phyloP scores from a whole-genome alignment of 2,797 vertebrate species.

The Coendou prehensilis region DNA sequence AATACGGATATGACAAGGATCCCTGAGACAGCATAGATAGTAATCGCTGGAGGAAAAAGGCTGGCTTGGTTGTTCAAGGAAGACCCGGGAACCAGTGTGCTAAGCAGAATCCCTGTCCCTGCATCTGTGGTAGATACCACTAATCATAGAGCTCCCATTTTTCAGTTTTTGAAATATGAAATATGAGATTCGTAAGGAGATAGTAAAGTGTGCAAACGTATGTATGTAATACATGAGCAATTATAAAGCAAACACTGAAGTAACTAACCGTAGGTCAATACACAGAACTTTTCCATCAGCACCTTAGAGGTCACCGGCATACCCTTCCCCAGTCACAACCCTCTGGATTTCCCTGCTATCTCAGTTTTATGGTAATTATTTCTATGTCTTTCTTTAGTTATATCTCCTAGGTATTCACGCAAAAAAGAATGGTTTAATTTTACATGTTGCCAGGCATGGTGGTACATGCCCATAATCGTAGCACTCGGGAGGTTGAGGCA shows the following conservation, averaged over 20 bases:
- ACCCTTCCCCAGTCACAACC: background rate
- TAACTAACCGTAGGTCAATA: background rate
- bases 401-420: background rate
- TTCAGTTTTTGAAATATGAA: slow-evolving; percentile 26
- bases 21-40: background rate
- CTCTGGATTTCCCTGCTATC: background rate
- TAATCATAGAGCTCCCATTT: background rate
- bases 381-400: slow-evolving; percentile 37
- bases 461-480: background rate
- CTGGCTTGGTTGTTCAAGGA: background rate
- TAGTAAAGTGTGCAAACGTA: background rate
- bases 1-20: background rate
- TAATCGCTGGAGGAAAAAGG: background rate
- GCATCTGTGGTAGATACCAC: background rate
- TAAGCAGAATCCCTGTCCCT: background rate
- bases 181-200: background rate
- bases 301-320: background rate
- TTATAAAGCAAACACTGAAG: slow-evolving; percentile 12
- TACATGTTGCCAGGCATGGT: background rate
- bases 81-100: background rate
- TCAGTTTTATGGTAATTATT: slow-evolving; percentile 35
- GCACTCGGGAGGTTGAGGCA: background rate
- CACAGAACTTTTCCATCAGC: background rate
- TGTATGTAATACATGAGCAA: background rate
- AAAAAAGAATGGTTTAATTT: background rate